These are phyloP conservation scores for Ganaspis brasiliensis DNA, from an alignment of 2,888 invertebrate species.

Conservation along the genomic window DNA sequence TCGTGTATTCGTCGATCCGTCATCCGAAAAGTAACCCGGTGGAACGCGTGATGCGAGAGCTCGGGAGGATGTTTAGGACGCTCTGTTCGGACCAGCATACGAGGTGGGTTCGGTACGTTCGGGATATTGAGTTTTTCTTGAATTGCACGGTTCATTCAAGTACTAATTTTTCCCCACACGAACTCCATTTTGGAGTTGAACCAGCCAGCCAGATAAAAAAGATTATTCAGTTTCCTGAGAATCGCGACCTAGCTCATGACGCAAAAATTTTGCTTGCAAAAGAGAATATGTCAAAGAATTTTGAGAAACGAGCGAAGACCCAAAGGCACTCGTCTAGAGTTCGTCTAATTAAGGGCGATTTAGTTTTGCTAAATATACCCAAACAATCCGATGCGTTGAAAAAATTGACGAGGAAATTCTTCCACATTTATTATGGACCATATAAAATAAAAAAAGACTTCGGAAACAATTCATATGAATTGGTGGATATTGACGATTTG, in stretches of 20 bases:
- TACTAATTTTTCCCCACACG: too few species aligned
- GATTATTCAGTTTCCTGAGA: not conserved
- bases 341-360: too few species aligned
- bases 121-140: slow-evolving; percentile 38
- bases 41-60: slow-evolving; percentile 31
- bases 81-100: slow-evolving; percentile 13
- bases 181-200: too few species aligned
- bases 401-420: too few species aligned
- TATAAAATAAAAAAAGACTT: too few species aligned
- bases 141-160: too few species aligned
- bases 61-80: slow-evolving; percentile 34
- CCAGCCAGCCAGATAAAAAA: too few species aligned
- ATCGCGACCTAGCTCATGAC: not conserved
- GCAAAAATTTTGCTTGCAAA: not conserved
- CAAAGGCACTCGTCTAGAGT: not conserved
- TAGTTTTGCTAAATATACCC: too few species aligned
- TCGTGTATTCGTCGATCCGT: not conserved
- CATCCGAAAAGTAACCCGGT: slow-evolving; percentile 1
- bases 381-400: too few species aligned
- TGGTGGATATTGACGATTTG: not conserved
- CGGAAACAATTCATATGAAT: too few species aligned
- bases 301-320: not conserved
- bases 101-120: slow-evolving; percentile 28
- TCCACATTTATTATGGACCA: too few species aligned
- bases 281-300: not conserved